phyloP scores from a whole-genome alignment of 2,797 vertebrate genomes.

The Semotilus atromaculatus region DNA sequence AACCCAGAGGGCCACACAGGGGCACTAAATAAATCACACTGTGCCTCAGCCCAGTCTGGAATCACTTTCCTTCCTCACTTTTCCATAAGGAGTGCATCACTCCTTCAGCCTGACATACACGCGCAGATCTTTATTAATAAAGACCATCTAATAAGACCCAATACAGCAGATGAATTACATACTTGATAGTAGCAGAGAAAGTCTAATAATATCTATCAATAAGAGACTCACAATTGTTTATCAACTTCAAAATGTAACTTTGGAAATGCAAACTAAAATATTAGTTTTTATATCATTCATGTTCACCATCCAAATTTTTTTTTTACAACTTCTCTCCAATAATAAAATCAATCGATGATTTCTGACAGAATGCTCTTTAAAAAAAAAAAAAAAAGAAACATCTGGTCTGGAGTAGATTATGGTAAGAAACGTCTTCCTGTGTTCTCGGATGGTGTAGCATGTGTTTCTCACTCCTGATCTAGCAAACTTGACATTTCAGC shows the following conservation, averaged over 20 bases:
- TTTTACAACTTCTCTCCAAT: neutral
- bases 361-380: neutral
- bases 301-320: neutral
- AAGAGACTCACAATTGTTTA: neutral
- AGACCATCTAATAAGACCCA: neutral
- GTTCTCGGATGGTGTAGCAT: neutral
- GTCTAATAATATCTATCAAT: neutral
- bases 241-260: neutral
- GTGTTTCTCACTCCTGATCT: neutral
- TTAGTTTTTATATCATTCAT: neutral
- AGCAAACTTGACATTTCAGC: neutral
- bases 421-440: neutral
- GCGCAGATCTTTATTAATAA: neutral
- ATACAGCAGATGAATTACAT: neutral
- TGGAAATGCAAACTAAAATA: neutral
- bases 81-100: constrained; percentile 50
- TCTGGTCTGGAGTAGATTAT: neutral
- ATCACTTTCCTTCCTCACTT: constrained; percentile 56
- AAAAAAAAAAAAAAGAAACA: too few species aligned
- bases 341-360: neutral
- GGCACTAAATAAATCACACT: constrained; percentile 62
- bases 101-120: constrained; percentile 36
- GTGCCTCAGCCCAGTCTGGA: constrained; percentile 44
- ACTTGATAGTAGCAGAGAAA: neutral
- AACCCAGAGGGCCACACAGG: constrained; percentile 63